Conservation (phyloP, 2,888 invertebrate genomes). For the Teleogryllus oceanicus region DNA sequence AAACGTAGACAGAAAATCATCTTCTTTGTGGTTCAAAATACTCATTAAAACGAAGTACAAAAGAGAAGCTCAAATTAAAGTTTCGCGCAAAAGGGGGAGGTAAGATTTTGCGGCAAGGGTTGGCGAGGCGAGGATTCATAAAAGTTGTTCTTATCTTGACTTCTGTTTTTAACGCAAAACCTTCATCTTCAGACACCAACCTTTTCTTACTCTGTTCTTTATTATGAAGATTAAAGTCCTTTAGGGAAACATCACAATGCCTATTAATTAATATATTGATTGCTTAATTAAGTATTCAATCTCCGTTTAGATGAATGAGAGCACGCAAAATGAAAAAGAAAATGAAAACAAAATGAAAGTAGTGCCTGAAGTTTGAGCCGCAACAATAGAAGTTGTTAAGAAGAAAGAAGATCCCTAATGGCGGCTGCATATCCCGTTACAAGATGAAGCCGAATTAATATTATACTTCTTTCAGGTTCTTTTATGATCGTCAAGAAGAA, state of each 20-base stretch:
- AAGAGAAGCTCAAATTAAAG: conserved; percentile 9
- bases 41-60: conserved; percentile 10
- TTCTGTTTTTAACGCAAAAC: conserved; percentile 9
- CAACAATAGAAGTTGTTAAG: not conserved
- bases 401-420: conserved; percentile 1
- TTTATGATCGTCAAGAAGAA: no score
- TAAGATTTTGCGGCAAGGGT: conserved; percentile 9
- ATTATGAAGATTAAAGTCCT: conserved; percentile 9
- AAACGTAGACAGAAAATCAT: conserved; percentile 1
- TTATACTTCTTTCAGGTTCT: no score
- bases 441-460: not conserved
- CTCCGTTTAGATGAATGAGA: conserved; percentile 18
- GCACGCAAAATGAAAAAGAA: not conserved
- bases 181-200: conserved; percentile 18
- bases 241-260: conserved; percentile 31
- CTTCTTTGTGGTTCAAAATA: conserved; percentile 18
- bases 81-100: conserved; percentile 3
- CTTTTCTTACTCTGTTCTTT: conserved; percentile 4
- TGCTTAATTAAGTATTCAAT: conserved; percentile 32
- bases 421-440: not conserved
- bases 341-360: not conserved
- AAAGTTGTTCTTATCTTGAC: conserved; percentile 18
- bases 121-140: not conserved
- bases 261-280: conserved; percentile 36
- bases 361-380: conserved; percentile 6